Evolutionary conservation across 2,888 invertebrate genomes (phyloP), one percentile per base, ranked within the genome.

Genomic region (Pristionchus fissidentatus): DNA sequence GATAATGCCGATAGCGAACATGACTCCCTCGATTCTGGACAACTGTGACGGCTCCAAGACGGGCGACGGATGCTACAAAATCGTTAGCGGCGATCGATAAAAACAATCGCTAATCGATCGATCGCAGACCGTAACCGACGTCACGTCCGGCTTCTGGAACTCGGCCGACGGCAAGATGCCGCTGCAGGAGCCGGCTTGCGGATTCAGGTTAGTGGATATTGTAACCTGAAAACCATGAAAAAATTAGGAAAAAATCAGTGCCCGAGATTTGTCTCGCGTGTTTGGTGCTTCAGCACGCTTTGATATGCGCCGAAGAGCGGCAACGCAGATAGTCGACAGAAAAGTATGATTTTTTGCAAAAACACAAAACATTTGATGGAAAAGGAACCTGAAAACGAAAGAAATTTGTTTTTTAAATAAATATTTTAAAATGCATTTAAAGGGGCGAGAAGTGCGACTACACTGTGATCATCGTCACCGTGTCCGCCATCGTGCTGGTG

Each of bases 381-480:
- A n/a, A n/a, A n/a, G n/a, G n/a, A n/a, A n/a, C n/a, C n/a, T n/a
- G n/a, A n/a, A n/a, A n/a, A n/a, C n/a, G n/a, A n/a, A n/a, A n/a
- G n/a, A n/a, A n/a, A n/a, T n/a, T n/a, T n/a, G n/a, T n/a, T n/a
- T n/a, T n/a, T n/a, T n/a, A n/a, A n/a, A n/a, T n/a, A 49, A 49
- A 19, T 49, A 15, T 10, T 49, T 15, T 15, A 15, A 10, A 49
- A 49, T 15, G 19, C 1, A 32, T 22, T 60, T 66, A 70, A 55
- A 83, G 85, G 29, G 83, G 79, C n/a, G 87, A 88, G 60, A 86
- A 86, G 41, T 89, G 89, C 62, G 89, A 89, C 78, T 87, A 87
- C 79, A 87, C 89, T 0, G n/a, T 86, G 49, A 83, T 84, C 22
- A 87, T 89, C 38, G 60, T 86, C 0, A 46, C 83, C 1, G 80